A percentile compares a stretch with the other conserved stretches of the same genome.
phyloP scores from a whole-genome alignment of 2,888 invertebrate species.

The Yponomeuta plumbellus region DNA sequence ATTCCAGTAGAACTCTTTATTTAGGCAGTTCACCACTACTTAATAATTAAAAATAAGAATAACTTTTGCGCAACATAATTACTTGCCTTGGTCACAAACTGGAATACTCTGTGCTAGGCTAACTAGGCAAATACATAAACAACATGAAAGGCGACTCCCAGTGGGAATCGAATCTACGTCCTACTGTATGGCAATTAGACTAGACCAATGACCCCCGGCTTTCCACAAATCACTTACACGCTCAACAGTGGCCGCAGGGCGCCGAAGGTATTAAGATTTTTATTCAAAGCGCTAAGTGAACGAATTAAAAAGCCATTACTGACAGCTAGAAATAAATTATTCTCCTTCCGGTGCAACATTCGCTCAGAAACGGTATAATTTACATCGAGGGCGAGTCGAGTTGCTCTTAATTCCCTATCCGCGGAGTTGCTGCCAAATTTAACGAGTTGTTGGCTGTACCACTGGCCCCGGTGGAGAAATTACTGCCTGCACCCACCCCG shows the following conservation, averaged over 20 bases:
- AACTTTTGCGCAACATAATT: too few relatives aligned
- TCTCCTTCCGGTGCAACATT: conserved; percentile 43
- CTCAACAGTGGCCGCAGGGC: background rate
- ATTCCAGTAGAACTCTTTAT: too few relatives aligned
- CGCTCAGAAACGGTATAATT: conserved; percentile 46
- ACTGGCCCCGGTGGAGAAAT: conserved; percentile 20
- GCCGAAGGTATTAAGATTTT: conserved; percentile 22
- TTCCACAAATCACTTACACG: background rate
- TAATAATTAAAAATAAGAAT: too few relatives aligned
- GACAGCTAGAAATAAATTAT: conserved; percentile 46
- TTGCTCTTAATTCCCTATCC: conserved; percentile 42
- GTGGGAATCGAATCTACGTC: too few relatives aligned
- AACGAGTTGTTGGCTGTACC: conserved; percentile 34
- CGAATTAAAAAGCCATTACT: conserved; percentile 50
- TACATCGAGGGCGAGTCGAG: conserved; percentile 39
- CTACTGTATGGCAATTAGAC: too few relatives aligned
- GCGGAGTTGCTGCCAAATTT: conserved; percentile 29
- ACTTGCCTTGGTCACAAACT: too few relatives aligned
- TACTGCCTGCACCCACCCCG: background rate
- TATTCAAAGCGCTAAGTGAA: conserved; percentile 37
- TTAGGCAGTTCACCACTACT: too few relatives aligned
- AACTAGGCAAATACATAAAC: too few relatives aligned
- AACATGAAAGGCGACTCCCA: too few relatives aligned
- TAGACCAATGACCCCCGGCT: too few relatives aligned
- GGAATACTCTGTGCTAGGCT: too few relatives aligned